Base-by-base conservation (phyloP, 1,140 invertebrate genomes). In the Arctopsyche grandis region DNA sequence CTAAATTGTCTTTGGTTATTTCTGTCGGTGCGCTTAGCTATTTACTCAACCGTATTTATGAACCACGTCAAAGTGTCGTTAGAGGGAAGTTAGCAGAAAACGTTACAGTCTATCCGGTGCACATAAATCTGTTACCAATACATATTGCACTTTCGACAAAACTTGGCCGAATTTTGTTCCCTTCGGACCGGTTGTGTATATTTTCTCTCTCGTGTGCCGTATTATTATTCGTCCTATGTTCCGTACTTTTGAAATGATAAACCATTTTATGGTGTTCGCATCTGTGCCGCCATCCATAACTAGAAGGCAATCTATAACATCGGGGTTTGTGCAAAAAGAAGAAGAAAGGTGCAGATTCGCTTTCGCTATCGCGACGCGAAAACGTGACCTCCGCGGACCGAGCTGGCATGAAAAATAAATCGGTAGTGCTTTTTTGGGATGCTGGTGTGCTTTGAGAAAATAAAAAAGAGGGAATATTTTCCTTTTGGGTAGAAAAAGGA, bases 201-300 rank as follows among this genome's bases (percentile, higher is more conserved):
- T n/a, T n/a, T n/a, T n/a, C n/a, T n/a, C n/a, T n/a, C n/a, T n/a
- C n/a, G n/a, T n/a, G 48, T 52, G 48, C 12, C 12, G 48, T 52
- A 38, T 52, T 52, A 52, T 52, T 52, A 52, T 52, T 52, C 48
- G 48, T 4, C 3, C 10, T 52, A 10, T 52, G 48, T 52, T 52
- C n/a, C 48, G 48, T 14, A 16, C 12, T 16, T 12, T 16, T 3
- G 16, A 52, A 52, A 52, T 52, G 48, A 66, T 66, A 26, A 66
- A 66, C 63, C 63, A 66, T 66, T 66, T 60, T 66, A 66, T 66
- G 63, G 63, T 24, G 21, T 66, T 66, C 63, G n/a, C 63, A 66
- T 66, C 22, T 66, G 63, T 66, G n/a, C 24, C 24, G 63, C 21
- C 19, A 19, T 58, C 9, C 58, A 24, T 52, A 16, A 52, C 48